Evolutionary conservation across 2,797 vertebrate species (phyloP).

Genomic region (Mormyrops attenuatus): DNA sequence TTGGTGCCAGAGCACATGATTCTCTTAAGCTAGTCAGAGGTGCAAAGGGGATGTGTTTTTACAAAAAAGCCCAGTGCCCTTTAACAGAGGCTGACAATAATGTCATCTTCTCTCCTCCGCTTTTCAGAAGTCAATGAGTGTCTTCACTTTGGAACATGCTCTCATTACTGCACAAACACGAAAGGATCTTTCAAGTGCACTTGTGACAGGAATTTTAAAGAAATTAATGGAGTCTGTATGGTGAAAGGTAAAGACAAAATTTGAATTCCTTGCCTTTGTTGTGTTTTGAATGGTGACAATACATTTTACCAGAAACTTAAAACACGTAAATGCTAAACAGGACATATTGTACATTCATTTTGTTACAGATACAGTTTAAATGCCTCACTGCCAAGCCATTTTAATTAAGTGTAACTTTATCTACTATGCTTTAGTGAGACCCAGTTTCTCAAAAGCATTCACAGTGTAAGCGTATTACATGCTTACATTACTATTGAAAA

Average conservation of each 20-base stretch:
- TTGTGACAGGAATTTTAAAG: conserved; percentile 73
- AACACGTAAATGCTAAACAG: neutral
- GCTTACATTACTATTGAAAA: conserved; percentile 4
- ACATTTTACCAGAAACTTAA: neutral
- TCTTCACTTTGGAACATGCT: conserved; percentile 71
- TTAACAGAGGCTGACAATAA: neutral
- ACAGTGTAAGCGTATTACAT: neutral
- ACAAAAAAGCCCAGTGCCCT: neutral
- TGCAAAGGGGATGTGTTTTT: neutral
- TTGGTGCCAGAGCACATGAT: neutral
- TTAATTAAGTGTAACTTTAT: neutral
- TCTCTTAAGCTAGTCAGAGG: neutral
- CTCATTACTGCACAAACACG: conserved; percentile 71
- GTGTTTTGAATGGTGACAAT: neutral
- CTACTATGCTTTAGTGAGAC: neutral
- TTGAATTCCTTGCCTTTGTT: conserved; percentile 16
- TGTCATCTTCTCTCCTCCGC: neutral
- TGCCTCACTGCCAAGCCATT: neutral
- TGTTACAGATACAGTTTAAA: neutral
- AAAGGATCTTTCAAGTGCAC: conserved; percentile 75
- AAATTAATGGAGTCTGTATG: conserved; percentile 68
- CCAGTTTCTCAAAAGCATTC: neutral
- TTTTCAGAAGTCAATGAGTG: conserved; percentile 75
- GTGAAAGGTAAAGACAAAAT: conserved; percentile 67
- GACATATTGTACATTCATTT: neutral